A percentile compares a stretch with the other conserved stretches of the same genome.
Conservation (phyloP, 2,888 invertebrate genomes). For the Nomada ruficornis region DNA sequence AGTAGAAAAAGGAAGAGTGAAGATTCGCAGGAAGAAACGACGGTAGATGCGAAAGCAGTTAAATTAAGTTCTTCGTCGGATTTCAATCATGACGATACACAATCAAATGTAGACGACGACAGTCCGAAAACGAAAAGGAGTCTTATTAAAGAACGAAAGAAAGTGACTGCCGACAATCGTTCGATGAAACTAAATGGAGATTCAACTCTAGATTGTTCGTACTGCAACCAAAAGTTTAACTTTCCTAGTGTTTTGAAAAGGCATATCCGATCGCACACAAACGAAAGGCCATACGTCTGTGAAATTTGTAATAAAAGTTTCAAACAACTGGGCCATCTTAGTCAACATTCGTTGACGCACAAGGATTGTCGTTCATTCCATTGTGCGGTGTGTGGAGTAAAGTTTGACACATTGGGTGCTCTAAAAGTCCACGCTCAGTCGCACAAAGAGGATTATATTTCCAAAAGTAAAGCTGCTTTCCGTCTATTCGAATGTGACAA, state of each 20-base stretch:
- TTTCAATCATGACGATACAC: background rate
- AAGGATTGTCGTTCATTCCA: conserved; percentile 76
- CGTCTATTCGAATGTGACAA: conserved; percentile 83
- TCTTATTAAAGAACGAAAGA: conserved; percentile 25
- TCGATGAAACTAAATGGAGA: conserved; percentile 59
- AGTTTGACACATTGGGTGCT: conserved; percentile 72
- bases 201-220: conserved; percentile 71
- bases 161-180: conserved; percentile 38
- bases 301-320: conserved; percentile 78
- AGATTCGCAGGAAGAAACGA: conserved; percentile 11
- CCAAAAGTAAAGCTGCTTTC: conserved; percentile 56
- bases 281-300: conserved; percentile 78
- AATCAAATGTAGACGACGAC: background rate
- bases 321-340: conserved; percentile 78
- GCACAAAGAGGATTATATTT: conserved; percentile 62
- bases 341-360: conserved; percentile 77
- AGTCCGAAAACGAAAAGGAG: conserved; percentile 23
- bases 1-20: conserved; percentile 29
- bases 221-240: conserved; percentile 76
- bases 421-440: conserved; percentile 72
- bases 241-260: conserved; percentile 79
- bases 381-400: conserved; percentile 71
- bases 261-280: conserved; percentile 78
- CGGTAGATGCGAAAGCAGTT: background rate
- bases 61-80: conserved; percentile 9